Evolutionary conservation across 1,140 invertebrate genomes (phyloP).

Genomic region (Penaeus japonicus): DNA sequence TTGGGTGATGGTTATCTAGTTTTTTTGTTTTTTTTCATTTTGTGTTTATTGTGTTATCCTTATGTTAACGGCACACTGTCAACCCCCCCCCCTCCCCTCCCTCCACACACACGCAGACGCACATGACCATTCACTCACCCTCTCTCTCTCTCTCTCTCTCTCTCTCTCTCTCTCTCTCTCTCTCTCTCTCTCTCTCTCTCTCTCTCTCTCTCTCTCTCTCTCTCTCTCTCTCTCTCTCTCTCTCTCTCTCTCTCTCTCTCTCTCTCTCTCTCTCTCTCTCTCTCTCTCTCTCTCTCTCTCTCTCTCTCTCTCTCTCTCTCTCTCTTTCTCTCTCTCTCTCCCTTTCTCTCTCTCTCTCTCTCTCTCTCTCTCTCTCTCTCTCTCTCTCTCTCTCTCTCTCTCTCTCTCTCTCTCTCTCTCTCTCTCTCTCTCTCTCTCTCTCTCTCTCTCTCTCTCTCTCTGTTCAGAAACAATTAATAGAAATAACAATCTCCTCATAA

Average conservation of each 20-base stretch:
- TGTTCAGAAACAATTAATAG: not conserved
- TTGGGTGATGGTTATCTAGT: too few species aligned
- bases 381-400: not conserved
- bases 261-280: not conserved
- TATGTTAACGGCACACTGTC: not conserved
- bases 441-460: slow-evolving; percentile 11
- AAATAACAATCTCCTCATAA: not conserved
- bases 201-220: not conserved
- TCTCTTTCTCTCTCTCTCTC: not conserved
- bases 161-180: not conserved
- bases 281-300: not conserved
- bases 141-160: not conserved
- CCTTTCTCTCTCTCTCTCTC: not conserved
- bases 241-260: not conserved
- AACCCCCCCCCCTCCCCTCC: not conserved
- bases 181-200: not conserved
- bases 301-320: not conserved
- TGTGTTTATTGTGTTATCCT: not conserved
- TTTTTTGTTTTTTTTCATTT: not conserved
- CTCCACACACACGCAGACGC: not conserved
- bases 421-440: slow-evolving; percentile 20
- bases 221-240: not conserved
- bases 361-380: too few species aligned
- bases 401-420: not conserved
- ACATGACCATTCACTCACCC: not conserved